phyloP scores from a whole-genome alignment of 2,113 vertebrate genomes.

The Vulpes ferrilata region DNA sequence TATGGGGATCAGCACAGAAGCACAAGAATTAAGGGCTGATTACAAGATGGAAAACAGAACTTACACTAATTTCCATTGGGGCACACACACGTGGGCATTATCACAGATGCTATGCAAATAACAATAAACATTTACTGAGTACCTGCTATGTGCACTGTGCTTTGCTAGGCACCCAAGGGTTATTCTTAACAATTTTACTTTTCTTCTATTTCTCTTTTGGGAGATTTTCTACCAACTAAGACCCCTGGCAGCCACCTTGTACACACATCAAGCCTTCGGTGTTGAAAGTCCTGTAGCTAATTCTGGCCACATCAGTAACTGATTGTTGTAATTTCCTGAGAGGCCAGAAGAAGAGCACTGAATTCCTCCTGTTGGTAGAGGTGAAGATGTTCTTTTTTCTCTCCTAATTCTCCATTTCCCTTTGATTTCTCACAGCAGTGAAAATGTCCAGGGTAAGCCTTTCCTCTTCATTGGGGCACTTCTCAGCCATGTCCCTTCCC shows the following conservation, averaged over 20 bases:
- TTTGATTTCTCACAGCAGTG: background rate
- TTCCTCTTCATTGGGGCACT: background rate
- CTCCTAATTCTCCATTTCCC: background rate
- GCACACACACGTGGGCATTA: background rate
- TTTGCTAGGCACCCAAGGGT: background rate
- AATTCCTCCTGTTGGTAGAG: background rate
- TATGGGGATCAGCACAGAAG: background rate
- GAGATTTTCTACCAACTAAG: slow-evolving; percentile 11
- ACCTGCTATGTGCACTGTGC: background rate
- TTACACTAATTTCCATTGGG: background rate
- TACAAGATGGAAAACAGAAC: background rate
- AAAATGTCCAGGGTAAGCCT: background rate
- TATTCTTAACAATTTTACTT: background rate
- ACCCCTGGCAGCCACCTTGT: background rate
- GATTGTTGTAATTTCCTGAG: background rate
- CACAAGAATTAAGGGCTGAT: background rate
- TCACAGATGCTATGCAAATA: background rate
- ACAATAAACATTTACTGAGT: background rate
- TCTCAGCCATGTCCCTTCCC: background rate
- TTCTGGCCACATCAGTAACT: background rate
- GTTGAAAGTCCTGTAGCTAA: slow-evolving; percentile 23
- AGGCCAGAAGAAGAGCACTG: background rate
- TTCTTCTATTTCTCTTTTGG: background rate
- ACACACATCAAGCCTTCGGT: background rate
- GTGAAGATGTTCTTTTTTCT: background rate